Evolutionary conservation across 1,140 invertebrate genomes (phyloP).

Genomic region (Cephus cinctus): DNA sequence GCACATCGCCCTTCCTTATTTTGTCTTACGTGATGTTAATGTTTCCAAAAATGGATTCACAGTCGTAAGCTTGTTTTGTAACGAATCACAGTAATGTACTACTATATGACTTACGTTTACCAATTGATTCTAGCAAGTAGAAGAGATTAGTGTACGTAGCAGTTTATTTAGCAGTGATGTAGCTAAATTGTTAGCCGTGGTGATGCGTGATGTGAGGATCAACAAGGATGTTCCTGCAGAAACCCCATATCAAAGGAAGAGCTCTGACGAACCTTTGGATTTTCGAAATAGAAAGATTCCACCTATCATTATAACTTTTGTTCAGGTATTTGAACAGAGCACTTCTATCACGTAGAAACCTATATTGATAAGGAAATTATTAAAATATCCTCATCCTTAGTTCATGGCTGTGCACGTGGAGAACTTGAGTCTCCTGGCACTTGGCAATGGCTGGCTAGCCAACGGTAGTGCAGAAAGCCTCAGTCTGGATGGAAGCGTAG

Average conservation of each 20-base stretch:
- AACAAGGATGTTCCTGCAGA: slow-evolving; percentile 69
- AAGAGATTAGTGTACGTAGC: slow-evolving; percentile 82
- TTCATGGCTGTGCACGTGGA: slow-evolving; percentile 85
- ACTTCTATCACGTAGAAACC: slow-evolving; percentile 13
- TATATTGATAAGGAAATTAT: slow-evolving; percentile 2
- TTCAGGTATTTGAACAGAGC: slow-evolving; percentile 62
- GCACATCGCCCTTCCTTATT: slow-evolving; percentile 66
- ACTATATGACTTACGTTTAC: slow-evolving; percentile 6
- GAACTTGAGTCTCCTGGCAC: slow-evolving; percentile 74
- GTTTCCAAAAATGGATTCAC: slow-evolving; percentile 67
- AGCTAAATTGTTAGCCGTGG: slow-evolving; percentile 82
- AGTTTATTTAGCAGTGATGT: slow-evolving; percentile 88
- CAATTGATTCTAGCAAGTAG: slow-evolving; percentile 70
- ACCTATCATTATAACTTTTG: slow-evolving; percentile 75
- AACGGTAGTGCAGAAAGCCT: slow-evolving; percentile 75
- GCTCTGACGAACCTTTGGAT: slow-evolving; percentile 56
- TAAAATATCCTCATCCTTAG: slow-evolving; percentile 50
- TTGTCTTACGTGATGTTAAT: slow-evolving; percentile 66
- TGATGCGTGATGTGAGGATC: slow-evolving; percentile 80
- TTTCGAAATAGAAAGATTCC: slow-evolving; percentile 75
- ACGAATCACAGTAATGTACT: slow-evolving; percentile 2
- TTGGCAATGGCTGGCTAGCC: slow-evolving; percentile 73
- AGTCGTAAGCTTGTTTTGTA: slow-evolving; percentile 59
- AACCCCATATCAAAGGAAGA: slow-evolving; percentile 32
- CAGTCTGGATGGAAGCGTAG: slow-evolving; percentile 73